Conservation (phyloP, 2,888 invertebrate species). For the Crepidodera aurea region DNA sequence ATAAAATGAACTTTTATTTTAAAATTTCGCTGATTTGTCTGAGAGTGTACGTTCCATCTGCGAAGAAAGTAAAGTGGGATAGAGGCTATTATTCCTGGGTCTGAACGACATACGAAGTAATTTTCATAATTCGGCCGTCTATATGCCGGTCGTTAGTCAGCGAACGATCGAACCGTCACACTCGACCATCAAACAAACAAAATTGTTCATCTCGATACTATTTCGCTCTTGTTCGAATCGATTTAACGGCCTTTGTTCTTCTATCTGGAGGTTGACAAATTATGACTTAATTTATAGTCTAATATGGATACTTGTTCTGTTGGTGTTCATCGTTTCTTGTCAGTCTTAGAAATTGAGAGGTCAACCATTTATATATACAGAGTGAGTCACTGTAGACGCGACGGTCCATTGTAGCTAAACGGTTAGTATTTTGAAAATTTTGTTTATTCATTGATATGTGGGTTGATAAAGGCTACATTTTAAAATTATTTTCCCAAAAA, state of each 20-base stretch:
- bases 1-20: neutral
- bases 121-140: constrained; percentile 71
- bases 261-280: constrained; percentile 31
- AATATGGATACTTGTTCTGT: constrained; percentile 13
- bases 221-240: constrained; percentile 31
- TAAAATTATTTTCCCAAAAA: too few species aligned
- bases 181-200: constrained; percentile 59
- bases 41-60: neutral
- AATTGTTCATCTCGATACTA: constrained; percentile 52
- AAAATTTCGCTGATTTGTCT: neutral
- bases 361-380: too few species aligned
- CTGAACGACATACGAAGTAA: constrained; percentile 63
- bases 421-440: too few species aligned
- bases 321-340: neutral
- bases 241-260: constrained; percentile 32
- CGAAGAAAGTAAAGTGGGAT: neutral
- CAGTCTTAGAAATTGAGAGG: neutral
- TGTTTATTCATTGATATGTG: too few species aligned
- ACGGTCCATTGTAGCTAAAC: too few species aligned
- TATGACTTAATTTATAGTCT: constrained; percentile 36
- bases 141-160: constrained; percentile 65
- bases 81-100: constrained; percentile 43
- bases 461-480: too few species aligned
- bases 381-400: too few species aligned
- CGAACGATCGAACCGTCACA: constrained; percentile 66